Evolutionary conservation across 2,113 vertebrate genomes (phyloP).

Genomic region (Prionailurus bengalensis): DNA sequence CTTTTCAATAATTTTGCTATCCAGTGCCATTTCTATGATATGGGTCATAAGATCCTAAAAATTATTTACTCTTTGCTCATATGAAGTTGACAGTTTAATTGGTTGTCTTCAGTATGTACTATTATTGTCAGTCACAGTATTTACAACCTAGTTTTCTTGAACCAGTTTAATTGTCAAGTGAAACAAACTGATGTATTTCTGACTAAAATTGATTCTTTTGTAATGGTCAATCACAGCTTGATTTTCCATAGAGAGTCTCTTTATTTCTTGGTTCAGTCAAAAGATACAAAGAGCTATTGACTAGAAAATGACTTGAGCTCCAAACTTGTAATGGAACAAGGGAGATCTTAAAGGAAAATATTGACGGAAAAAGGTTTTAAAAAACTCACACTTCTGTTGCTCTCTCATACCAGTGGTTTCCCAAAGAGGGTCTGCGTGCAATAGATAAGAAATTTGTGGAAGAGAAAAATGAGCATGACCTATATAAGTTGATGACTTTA

Average conservation of each 20-base stretch:
- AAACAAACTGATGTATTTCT: constrained; percentile 37
- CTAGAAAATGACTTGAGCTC: constrained; percentile 56
- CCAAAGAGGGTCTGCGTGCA: constrained; percentile 42
- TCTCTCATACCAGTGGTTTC: constrained; percentile 45
- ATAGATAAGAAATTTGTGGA: constrained; percentile 63
- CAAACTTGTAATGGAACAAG: constrained; percentile 63
- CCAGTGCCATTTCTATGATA: neutral
- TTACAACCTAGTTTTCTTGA: constrained; percentile 33
- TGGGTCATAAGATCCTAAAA: constrained; percentile 21
- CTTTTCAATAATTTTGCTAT: neutral
- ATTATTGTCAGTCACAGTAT: neutral
- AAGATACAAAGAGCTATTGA: constrained; percentile 69
- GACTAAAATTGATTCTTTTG: constrained; percentile 56
- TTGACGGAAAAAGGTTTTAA: constrained; percentile 42
- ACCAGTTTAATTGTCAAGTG: constrained; percentile 43
- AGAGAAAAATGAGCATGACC: constrained; percentile 56
- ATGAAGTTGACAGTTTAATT: constrained; percentile 56
- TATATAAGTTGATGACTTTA: constrained; percentile 18
- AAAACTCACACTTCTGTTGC: constrained; percentile 58
- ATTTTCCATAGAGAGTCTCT: constrained; percentile 61
- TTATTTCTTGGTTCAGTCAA: constrained; percentile 62
- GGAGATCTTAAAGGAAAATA: constrained; percentile 67
- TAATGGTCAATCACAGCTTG: constrained; percentile 28
- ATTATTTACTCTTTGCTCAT: neutral
- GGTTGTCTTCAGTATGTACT: constrained; percentile 29